These are phyloP conservation scores for Crossaster papposus DNA, from an alignment of 53 echinoderm and acorn worm species.

Conservation along the genomic window DNA sequence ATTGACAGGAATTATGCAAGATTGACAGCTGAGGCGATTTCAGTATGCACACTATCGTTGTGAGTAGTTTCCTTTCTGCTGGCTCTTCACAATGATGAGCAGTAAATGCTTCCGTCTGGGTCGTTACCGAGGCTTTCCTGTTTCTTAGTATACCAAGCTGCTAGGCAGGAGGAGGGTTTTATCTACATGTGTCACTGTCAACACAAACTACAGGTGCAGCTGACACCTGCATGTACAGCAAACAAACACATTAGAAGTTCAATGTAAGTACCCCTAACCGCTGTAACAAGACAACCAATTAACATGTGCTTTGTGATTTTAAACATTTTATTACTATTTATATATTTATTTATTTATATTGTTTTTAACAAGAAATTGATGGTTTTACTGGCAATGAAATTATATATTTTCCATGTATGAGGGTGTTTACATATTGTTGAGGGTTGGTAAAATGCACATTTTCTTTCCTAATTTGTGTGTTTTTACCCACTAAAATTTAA, in stretches of 20 bases:
- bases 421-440: too few relatives aligned
- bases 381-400: too few relatives aligned
- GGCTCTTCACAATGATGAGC: background rate
- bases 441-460: too few relatives aligned
- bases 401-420: too few relatives aligned
- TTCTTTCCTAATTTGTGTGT: too few relatives aligned
- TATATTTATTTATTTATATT: background rate
- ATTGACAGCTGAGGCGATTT: constrained; percentile 9
- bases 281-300: too few relatives aligned
- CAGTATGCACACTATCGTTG: background rate
- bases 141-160: background rate
- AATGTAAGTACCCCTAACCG: too few relatives aligned
- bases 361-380: background rate
- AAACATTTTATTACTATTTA: too few relatives aligned
- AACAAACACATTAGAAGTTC: too few relatives aligned
- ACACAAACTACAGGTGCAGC: background rate
- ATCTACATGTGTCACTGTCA: background rate
- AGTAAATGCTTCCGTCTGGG: constrained; percentile 28
- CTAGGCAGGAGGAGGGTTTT: background rate
- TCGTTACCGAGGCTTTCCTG: constrained; percentile 23
- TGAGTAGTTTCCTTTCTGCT: background rate
- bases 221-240: background rate
- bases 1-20: background rate
- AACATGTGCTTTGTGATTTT: too few relatives aligned
- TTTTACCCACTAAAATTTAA: too few relatives aligned